phyloP scores from a whole-genome alignment of 2,113 vertebrate species.

The Plotosus lineatus region DNA sequence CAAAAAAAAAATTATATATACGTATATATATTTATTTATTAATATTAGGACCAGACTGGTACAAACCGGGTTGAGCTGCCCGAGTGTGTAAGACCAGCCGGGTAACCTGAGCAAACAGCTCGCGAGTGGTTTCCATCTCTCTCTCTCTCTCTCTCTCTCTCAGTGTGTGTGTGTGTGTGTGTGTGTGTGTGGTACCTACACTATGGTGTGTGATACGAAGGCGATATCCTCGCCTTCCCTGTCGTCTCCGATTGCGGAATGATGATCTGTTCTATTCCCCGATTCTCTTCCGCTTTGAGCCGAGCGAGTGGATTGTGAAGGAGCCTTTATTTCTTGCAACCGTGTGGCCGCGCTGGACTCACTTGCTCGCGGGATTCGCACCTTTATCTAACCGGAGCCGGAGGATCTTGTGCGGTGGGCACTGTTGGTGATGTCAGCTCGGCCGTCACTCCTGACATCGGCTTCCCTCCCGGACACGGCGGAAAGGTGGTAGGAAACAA shows the following conservation, averaged over 20 bases:
- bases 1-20: no score
- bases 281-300: constrained; percentile 69
- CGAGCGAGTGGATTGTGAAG: constrained; percentile 56
- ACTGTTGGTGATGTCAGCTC: constrained; percentile 72
- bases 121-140: constrained; percentile 31
- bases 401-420: constrained; percentile 65
- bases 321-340: constrained; percentile 53
- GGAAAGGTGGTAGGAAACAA: constrained; percentile 67
- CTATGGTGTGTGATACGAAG: constrained; percentile 54
- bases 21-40: no score
- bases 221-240: constrained; percentile 70
- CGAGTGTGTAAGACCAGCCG: constrained; percentile 4
- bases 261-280: constrained; percentile 70
- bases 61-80: neutral
- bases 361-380: constrained; percentile 12
- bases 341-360: constrained; percentile 25
- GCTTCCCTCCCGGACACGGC: constrained; percentile 68
- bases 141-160: no score
- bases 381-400: constrained; percentile 39
- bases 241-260: constrained; percentile 70
- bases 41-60: neutral
- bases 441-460: constrained; percentile 75
- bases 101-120: constrained; percentile 45
- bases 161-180: constrained; percentile 25
- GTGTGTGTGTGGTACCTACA: constrained; percentile 53